Percentiles rank a stretch among this genome's conserved stretches.
Evolutionary conservation across 1,140 invertebrate genomes (phyloP).

Genomic region (Drosophila parvula): DNA sequence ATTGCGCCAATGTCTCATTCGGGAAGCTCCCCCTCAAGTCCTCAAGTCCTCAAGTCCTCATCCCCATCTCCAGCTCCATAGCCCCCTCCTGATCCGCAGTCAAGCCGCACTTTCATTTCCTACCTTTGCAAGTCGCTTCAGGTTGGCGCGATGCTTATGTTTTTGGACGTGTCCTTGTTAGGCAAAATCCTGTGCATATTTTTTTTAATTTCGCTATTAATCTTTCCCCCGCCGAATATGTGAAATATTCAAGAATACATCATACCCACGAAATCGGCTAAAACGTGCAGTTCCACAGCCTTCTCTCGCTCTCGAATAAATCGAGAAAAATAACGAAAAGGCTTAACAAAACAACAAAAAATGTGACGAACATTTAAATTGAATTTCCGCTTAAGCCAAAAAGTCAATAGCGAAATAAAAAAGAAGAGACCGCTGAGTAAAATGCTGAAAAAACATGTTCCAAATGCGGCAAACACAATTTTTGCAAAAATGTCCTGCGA

Average conservation of each 20-base stretch:
- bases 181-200: slow-evolving; percentile 16
- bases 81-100: neutral
- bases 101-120: slow-evolving; percentile 28
- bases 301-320: neutral
- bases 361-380: slow-evolving; percentile 55
- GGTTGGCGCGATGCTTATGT: slow-evolving; percentile 7
- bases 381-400: slow-evolving; percentile 62
- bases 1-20: slow-evolving; percentile 61
- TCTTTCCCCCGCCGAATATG: neutral
- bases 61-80: neutral
- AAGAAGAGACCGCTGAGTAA: slow-evolving; percentile 1
- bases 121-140: neutral
- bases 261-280: neutral
- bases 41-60: neutral
- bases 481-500: slow-evolving; percentile 31
- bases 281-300: neutral
- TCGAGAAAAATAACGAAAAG: slow-evolving; percentile 10
- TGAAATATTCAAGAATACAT: slow-evolving; percentile 2
- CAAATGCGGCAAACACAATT: slow-evolving; percentile 48
- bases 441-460: slow-evolving; percentile 34
- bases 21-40: slow-evolving; percentile 1
- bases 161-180: slow-evolving; percentile 42
- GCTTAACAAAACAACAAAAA: slow-evolving; percentile 7
- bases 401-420: slow-evolving; percentile 39
- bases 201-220: slow-evolving; percentile 11